Conservation (phyloP, 2,113 vertebrate genomes). For the Triplophysa tibetana region DNA sequence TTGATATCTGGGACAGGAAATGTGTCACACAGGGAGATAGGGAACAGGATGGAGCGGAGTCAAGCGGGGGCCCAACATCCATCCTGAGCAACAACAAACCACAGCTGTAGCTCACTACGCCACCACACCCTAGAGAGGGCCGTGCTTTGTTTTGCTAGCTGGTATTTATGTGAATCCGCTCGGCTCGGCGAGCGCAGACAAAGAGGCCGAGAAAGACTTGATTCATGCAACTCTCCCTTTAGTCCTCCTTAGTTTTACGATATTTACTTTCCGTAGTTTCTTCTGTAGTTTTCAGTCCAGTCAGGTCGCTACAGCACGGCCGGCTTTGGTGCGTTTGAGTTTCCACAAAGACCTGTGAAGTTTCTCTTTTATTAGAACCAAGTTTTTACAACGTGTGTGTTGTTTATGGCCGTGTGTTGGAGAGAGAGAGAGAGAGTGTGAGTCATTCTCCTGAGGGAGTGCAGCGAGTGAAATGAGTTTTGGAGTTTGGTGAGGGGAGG, state of each 20-base stretch:
- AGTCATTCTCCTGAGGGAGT: conserved; percentile 52
- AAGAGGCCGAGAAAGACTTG: background rate
- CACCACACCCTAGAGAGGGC: conserved; percentile 70
- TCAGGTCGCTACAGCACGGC: background rate
- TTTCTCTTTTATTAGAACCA: background rate
- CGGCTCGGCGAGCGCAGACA: background rate
- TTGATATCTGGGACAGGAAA: conserved; percentile 60
- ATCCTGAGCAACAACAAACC: conserved; percentile 67
- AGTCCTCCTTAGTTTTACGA: background rate
- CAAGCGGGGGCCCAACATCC: conserved; percentile 45
- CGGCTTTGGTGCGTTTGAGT: background rate
- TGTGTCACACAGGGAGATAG: conserved; percentile 61
- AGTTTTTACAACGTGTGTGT: background rate
- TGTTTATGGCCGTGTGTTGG: conserved; percentile 43
- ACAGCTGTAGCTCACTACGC: conserved; percentile 70
- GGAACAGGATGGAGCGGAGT: conserved; percentile 46
- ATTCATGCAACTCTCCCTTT: background rate
- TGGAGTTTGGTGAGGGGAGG: conserved; percentile 28
- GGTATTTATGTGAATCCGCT: conserved; percentile 58
- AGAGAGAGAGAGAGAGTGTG: conserved; percentile 12
- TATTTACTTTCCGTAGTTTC: conserved; percentile 8
- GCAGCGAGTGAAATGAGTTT: conserved; percentile 41
- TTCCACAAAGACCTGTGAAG: too few species aligned
- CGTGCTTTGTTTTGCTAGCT: conserved; percentile 69
- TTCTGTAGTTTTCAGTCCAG: background rate